Conservation (phyloP, 2,797 vertebrate species). For the Squalus acanthias region DNA sequence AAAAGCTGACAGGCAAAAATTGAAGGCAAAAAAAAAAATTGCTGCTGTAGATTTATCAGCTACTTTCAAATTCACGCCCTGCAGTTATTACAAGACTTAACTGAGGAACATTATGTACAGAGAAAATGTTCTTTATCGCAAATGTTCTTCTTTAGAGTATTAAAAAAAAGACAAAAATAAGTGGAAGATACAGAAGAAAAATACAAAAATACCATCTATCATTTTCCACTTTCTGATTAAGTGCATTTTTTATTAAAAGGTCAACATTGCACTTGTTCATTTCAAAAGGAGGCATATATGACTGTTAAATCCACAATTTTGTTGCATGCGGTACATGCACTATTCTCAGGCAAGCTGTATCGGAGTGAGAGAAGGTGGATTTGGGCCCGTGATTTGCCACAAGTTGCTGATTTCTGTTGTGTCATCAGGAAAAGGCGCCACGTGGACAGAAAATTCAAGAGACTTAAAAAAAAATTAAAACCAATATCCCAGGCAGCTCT, state of each 20-base stretch:
- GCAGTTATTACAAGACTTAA: neutral
- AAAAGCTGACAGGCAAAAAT: neutral
- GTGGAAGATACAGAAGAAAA: neutral
- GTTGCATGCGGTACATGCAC: neutral
- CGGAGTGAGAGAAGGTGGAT: neutral
- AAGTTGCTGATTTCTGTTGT: neutral
- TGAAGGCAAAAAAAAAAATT: neutral
- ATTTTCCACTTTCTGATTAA: neutral
- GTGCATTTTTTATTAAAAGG: neutral
- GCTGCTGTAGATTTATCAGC: neutral
- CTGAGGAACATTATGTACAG: neutral
- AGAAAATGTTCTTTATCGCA: neutral
- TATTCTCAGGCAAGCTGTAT: neutral
- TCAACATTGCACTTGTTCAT: neutral
- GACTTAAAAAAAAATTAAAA: neutral
- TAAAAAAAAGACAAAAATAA: neutral
- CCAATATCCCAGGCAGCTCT: neutral
- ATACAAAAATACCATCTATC: neutral
- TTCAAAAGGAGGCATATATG: neutral
- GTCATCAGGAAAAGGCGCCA: neutral
- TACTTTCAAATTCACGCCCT: neutral
- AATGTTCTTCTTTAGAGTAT: neutral
- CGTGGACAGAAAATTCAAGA: neutral
- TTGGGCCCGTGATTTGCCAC: neutral
- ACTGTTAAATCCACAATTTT: neutral